A percentile compares a stretch with the other conserved stretches of the same genome.
phyloP scores from a whole-genome alignment of 2,113 vertebrate genomes.

The Aegotheles bennettii region DNA sequence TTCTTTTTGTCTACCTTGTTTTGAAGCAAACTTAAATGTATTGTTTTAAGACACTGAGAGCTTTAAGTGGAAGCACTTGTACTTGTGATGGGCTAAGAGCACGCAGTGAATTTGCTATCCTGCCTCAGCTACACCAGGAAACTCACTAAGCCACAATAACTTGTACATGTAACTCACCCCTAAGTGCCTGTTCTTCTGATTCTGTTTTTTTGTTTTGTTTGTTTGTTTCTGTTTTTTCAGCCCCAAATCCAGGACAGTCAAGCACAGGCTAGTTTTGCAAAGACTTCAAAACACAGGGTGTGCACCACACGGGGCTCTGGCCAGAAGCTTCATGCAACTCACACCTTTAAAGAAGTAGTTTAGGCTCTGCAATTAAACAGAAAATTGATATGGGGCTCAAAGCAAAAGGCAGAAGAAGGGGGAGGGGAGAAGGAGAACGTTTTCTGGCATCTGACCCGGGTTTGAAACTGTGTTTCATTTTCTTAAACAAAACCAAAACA shows the following conservation, averaged over 20 bases:
- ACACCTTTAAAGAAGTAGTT: not conserved
- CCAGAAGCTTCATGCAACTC: not conserved
- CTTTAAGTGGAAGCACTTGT: not conserved
- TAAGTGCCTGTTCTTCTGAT: not conserved
- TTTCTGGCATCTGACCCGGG: constrained; percentile 19
- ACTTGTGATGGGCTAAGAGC: not conserved
- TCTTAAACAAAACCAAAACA: constrained; percentile 37
- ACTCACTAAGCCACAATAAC: not conserved
- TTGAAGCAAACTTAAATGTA: not conserved
- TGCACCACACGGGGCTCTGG: not conserved
- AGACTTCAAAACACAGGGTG: not conserved
- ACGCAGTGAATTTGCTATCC: not conserved
- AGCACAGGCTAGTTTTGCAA: not conserved
- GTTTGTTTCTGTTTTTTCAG: not conserved
- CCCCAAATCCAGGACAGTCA: not conserved
- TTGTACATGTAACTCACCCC: not conserved
- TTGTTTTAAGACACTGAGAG: not conserved
- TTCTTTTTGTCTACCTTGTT: not conserved
- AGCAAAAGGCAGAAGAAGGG: not conserved
- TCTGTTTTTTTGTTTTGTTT: not conserved
- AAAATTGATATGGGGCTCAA: not conserved
- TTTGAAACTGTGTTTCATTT: constrained; percentile 45
- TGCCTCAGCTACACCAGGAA: not conserved
- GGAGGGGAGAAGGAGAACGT: not conserved
- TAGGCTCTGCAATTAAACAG: not conserved